These are phyloP conservation scores for Cryptoleucopteryx plumbea DNA, from an alignment of 2,113 vertebrate genomes.

Conservation along the genomic window DNA sequence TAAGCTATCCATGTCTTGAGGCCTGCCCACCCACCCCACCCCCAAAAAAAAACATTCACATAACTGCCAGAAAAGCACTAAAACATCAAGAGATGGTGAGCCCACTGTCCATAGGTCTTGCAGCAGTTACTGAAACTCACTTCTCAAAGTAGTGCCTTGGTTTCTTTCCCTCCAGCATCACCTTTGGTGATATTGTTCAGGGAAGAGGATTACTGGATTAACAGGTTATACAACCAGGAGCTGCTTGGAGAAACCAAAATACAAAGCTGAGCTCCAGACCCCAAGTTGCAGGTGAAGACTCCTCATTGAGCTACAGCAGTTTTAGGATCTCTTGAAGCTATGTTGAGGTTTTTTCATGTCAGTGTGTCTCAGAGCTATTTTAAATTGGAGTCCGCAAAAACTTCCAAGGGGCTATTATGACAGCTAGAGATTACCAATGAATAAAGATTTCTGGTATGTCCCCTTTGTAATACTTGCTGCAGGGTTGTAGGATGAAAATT, in stretches of 20 bases:
- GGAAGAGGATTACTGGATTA: neutral
- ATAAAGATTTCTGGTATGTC: neutral
- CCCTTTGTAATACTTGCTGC: neutral
- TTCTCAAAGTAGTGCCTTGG: neutral
- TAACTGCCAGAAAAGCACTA: neutral
- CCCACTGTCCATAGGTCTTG: neutral
- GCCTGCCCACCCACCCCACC: too few species aligned
- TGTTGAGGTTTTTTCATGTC: neutral
- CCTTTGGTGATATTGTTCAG: neutral
- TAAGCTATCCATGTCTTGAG: neutral
- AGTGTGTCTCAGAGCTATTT: neutral
- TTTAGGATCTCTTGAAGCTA: neutral
- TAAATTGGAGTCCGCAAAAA: neutral
- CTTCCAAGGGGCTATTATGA: neutral
- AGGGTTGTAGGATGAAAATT: neutral
- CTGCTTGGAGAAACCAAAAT: neutral
- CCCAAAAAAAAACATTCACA: neutral
- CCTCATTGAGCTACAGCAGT: neutral
- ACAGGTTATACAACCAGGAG: neutral
- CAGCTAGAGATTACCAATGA: constrained; percentile 7
- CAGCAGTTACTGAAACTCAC: neutral
- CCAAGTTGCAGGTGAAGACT: neutral
- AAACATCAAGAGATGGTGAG: neutral
- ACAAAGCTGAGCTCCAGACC: neutral
- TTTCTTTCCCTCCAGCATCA: neutral